Evolutionary conservation across 2,113 vertebrate species (phyloP).

Genomic region (Phainopepla nitens): DNA sequence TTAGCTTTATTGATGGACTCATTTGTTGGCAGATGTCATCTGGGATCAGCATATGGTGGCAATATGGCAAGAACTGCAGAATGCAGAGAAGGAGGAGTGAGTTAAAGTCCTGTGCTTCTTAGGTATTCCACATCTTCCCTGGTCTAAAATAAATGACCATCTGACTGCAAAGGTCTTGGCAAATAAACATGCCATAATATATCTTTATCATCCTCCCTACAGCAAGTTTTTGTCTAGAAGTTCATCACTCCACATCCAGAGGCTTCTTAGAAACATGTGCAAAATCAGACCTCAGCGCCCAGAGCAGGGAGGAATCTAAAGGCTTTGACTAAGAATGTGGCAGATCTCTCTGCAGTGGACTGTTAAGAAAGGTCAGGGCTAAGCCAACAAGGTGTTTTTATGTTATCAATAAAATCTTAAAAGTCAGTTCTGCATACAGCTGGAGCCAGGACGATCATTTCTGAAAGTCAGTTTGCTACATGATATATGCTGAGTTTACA

Average conservation of each 20-base stretch:
- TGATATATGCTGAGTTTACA: neutral
- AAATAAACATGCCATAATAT: neutral
- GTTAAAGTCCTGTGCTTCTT: neutral
- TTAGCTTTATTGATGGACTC: slow-evolving; percentile 40
- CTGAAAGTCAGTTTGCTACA: neutral
- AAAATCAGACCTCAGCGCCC: neutral
- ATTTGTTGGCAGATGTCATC: slow-evolving; percentile 54
- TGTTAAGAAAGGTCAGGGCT: neutral
- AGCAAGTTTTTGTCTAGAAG: slow-evolving; percentile 6
- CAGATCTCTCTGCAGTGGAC: neutral
- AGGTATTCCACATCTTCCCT: neutral
- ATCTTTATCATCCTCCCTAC: slow-evolving; percentile 22
- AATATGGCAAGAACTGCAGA: slow-evolving; percentile 34
- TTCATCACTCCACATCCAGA: neutral
- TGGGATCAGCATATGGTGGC: slow-evolving; percentile 58
- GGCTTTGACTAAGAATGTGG: slow-evolving; percentile 2
- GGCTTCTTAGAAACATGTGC: neutral
- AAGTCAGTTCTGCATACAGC: neutral
- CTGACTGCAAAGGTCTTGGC: slow-evolving; percentile 14
- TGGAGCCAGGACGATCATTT: neutral
- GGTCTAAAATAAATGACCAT: slow-evolving; percentile 15
- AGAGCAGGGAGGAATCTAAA: neutral
- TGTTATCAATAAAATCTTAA: slow-evolving; percentile 9
- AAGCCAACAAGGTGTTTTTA: slow-evolving; percentile 12
- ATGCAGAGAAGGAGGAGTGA: neutral